Percentiles rank a stretch among this genome's conserved stretches.
phyloP scores from a whole-genome alignment of 2,888 invertebrate species.

The Cryptocheilus praepositus region DNA sequence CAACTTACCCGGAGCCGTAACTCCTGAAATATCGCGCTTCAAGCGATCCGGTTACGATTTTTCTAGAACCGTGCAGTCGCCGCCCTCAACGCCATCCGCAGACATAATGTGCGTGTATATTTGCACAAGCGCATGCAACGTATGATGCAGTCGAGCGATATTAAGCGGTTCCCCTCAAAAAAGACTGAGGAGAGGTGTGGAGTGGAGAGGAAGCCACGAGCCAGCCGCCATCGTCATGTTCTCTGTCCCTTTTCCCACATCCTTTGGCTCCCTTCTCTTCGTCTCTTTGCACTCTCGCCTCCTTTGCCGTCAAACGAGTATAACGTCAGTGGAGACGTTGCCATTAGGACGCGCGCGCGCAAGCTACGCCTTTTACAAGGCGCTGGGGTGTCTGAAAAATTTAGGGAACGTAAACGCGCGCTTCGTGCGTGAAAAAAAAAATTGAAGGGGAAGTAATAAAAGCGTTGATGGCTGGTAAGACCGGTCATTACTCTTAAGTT shows the following conservation, averaged over 20 bases:
- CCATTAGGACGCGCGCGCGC: no score
- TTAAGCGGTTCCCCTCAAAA: slow-evolving; percentile 31
- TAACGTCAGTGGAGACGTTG: slow-evolving; percentile 23
- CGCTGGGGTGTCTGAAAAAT: no score
- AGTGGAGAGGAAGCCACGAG: no score
- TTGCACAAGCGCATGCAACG: slow-evolving; percentile 33
- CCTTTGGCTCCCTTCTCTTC: slow-evolving; percentile 9
- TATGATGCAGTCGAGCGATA: slow-evolving; percentile 39
- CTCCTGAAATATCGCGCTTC: no score
- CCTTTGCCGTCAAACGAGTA: slow-evolving; percentile 51
- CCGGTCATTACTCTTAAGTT: no score
- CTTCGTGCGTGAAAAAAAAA: slow-evolving; percentile 5
- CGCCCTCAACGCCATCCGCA: slow-evolving; percentile 39
- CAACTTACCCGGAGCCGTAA: no score
- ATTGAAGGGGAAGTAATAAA: slow-evolving; percentile 9
- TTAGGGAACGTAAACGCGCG: slow-evolving; percentile 4
- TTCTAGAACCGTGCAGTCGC: neutral
- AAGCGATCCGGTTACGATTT: no score
- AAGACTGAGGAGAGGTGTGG: no score
- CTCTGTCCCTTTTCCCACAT: neutral
- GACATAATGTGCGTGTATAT: slow-evolving; percentile 50
- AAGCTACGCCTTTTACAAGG: no score
- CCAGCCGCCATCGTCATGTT: neutral
- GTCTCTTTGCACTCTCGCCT: slow-evolving; percentile 23
- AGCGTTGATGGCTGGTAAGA: no score